Conservation (phyloP, 2,113 vertebrate species). For the Oenanthe melanoleuca region DNA sequence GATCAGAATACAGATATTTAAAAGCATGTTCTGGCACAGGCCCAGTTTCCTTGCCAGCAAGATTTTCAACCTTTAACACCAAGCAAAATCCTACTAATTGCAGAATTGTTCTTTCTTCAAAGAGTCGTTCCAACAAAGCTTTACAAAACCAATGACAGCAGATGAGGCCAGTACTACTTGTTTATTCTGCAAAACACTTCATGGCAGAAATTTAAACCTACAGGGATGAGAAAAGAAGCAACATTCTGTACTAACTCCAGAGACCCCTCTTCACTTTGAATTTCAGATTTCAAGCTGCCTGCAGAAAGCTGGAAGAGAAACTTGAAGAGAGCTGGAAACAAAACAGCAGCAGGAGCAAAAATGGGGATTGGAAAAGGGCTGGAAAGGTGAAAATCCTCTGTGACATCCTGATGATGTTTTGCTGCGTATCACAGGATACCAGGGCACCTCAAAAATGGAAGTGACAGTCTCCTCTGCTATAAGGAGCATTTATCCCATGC, state of each 20-base stretch:
- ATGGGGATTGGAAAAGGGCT: neutral
- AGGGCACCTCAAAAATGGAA: neutral
- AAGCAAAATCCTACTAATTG: conserved; percentile 50
- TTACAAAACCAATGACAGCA: neutral
- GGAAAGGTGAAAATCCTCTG: conserved; percentile 19
- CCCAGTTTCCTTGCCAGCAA: conserved; percentile 28
- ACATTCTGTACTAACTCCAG: neutral
- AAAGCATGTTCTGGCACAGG: conserved; percentile 37
- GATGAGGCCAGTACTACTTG: neutral
- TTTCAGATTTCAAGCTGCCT: conserved; percentile 6
- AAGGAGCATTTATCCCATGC: neutral
- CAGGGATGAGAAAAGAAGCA: neutral
- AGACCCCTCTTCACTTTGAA: neutral
- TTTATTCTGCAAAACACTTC: conserved; percentile 6
- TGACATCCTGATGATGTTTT: neutral
- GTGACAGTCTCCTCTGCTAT: neutral
- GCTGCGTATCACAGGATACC: neutral
- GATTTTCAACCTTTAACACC: conserved; percentile 53
- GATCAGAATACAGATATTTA: conserved; percentile 17
- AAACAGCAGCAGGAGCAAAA: neutral
- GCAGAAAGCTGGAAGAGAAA: conserved; percentile 5
- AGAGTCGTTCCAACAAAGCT: conserved; percentile 5
- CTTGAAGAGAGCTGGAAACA: neutral
- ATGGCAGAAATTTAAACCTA: conserved; percentile 2
- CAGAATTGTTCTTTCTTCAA: conserved; percentile 45